These are phyloP conservation scores for Chirona hameri DNA, from an alignment of 2,888 invertebrate species.

Conservation along the genomic window DNA sequence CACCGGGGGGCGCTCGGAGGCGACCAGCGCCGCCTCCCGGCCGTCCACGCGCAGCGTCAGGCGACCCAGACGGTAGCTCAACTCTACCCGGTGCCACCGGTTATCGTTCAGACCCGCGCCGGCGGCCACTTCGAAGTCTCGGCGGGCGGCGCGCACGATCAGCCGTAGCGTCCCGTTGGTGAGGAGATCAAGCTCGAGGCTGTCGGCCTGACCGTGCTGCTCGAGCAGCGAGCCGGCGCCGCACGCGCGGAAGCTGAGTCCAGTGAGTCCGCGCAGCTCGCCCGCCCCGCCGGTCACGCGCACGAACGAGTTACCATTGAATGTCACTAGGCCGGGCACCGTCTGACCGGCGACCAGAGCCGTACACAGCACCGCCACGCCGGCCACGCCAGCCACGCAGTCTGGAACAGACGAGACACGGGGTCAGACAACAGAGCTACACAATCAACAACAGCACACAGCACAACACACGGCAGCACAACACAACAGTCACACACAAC, in stretches of 20 bases:
- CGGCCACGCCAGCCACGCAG: not conserved
- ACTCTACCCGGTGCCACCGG: slow-evolving; percentile 38
- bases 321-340: not conserved
- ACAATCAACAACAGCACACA: not conserved
- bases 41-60: slow-evolving; percentile 7
- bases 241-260: slow-evolving; percentile 37
- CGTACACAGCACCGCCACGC: not conserved
- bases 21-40: not conserved
- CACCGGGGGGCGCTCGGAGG: not conserved
- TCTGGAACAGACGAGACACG: not conserved
- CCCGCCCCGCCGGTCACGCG: not conserved
- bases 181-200: slow-evolving; percentile 33
- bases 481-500: too few species aligned
- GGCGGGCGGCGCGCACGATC: slow-evolving; percentile 33
- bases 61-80: slow-evolving; percentile 33
- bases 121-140: slow-evolving; percentile 32
- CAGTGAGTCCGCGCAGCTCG: slow-evolving; percentile 4
- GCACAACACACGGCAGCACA: too few species aligned
- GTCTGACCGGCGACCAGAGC: not conserved
- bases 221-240: slow-evolving; percentile 34
- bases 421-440: not conserved
- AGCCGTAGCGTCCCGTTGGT: slow-evolving; percentile 36
- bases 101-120: slow-evolving; percentile 38
- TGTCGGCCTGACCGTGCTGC: slow-evolving; percentile 35
- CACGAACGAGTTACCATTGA: not conserved